Evolutionary conservation across 2,113 vertebrate genomes (phyloP).

Genomic region (Peromyscus polionotus): DNA sequence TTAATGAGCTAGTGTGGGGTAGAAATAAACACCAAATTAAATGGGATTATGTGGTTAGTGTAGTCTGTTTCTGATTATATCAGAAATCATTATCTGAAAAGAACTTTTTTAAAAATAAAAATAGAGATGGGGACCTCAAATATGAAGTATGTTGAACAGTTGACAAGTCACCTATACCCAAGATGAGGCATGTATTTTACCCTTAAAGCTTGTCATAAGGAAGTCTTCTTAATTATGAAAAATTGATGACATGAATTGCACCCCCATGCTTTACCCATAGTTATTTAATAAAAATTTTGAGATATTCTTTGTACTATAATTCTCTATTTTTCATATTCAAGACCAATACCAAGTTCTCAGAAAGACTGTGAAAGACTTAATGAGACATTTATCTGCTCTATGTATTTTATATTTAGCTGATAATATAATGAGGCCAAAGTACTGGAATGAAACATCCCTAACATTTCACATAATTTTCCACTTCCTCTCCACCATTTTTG

Average conservation of each 20-base stretch:
- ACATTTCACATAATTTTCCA: conserved; percentile 85
- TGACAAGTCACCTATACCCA: background rate
- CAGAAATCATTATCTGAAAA: background rate
- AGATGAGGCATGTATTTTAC: background rate
- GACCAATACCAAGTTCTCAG: conserved; percentile 82
- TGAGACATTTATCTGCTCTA: conserved; percentile 89
- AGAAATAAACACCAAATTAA: conserved; percentile 54
- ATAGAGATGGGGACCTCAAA: background rate
- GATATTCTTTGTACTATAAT: conserved; percentile 63
- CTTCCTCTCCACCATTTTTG: conserved; percentile 82
- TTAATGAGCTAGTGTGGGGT: background rate
- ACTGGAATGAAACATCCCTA: conserved; percentile 85
- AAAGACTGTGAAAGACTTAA: conserved; percentile 86
- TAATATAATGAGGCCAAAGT: conserved; percentile 87
- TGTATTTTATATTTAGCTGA: conserved; percentile 87
- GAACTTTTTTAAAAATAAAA: background rate
- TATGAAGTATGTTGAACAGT: background rate
- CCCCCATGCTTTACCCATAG: background rate
- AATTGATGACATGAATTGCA: conserved; percentile 30
- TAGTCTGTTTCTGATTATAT: background rate
- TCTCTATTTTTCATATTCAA: conserved; percentile 84
- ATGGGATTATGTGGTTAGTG: background rate
- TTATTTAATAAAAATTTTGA: conserved; percentile 73
- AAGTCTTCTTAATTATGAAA: conserved; percentile 37
- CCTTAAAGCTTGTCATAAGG: background rate